A percentile compares a stretch with the other conserved stretches of the same genome.
Conservation (phyloP, 2,888 invertebrate species). For the Fabriciana adippe region DNA sequence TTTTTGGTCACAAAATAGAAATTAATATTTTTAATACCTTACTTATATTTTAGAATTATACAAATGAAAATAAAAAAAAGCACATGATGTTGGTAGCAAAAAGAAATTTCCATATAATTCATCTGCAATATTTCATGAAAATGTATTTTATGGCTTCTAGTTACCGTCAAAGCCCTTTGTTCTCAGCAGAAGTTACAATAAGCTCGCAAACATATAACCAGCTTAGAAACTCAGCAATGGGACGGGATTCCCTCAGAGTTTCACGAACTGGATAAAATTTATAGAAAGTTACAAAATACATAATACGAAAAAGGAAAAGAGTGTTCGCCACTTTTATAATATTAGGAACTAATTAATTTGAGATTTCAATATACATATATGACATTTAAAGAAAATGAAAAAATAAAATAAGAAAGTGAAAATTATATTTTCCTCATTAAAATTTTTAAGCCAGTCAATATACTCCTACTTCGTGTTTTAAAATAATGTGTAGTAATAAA, state of each 20-base stretch:
- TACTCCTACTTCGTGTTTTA: no score
- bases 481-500: no score
- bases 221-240: constrained; percentile 25
- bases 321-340: background rate
- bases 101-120: no score
- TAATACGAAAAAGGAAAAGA: constrained; percentile 24
- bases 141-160: constrained; percentile 20
- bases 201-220: constrained; percentile 28
- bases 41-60: no score
- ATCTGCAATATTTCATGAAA: constrained; percentile 6
- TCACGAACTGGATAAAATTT: constrained; percentile 22
- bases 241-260: constrained; percentile 25
- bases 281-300: constrained; percentile 24
- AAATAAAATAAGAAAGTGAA: no score
- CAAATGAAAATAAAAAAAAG: no score
- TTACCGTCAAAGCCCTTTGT: constrained; percentile 22
- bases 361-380: background rate
- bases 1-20: no score
- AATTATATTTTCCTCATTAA: no score
- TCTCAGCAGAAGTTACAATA: constrained; percentile 25
- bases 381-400: no score
- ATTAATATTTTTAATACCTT: no score
- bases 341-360: constrained; percentile 5
- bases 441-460: no score
- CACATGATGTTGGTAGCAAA: no score